Evolutionary conservation across 2,113 vertebrate species (phyloP), one percentile per base, ranked within the genome.

Genomic region (Limnothrissa miodon): DNA sequence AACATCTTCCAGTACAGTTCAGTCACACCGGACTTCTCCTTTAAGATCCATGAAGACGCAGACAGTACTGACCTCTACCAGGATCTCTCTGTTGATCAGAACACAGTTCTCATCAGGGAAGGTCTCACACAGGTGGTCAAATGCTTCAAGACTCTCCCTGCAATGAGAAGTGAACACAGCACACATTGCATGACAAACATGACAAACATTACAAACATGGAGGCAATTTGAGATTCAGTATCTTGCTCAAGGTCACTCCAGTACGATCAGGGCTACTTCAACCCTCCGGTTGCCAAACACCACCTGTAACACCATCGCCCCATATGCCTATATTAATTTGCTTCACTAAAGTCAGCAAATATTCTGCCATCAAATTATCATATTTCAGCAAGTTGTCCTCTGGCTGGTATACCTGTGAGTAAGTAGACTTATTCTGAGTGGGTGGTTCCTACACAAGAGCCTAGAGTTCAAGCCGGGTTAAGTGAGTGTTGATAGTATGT

Each of bases 41-140:
- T n/a, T 36, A 36, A 74, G 11, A 33, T 19, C 10, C 23, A 56
- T 1, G 0, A 21, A 19, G 21, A 21, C 15, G 66, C 36, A 33
- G 66, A 15, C 29, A 15, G 33, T 74, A 36, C 85, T 84, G 89
- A 96, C 97, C 95, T 96, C 95, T 45, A 89, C 85, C 25, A 96
- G 89, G 83, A 96, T 93, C 89, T 95, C 96, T 86, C 94, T 90
- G 87, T 91, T 95, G 83, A 92, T 93, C n/a, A 96, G 88, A 78
- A 96, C 95, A 87, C 95, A 96, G 91, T 97, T 95, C 85, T 97
- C 96, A 74, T 97, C 96, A 0, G 96, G 96, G 85, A 97, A 98
- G 39, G 94, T 96, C 86, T 96, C 94, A 0, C 96, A 97, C 53
- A 98, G 92, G 62, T 95, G 93, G 45, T 95, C 93, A 82, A 97